Base-by-base conservation (phyloP, 2,797 vertebrate species). In the Eremophila alpestris region DNA sequence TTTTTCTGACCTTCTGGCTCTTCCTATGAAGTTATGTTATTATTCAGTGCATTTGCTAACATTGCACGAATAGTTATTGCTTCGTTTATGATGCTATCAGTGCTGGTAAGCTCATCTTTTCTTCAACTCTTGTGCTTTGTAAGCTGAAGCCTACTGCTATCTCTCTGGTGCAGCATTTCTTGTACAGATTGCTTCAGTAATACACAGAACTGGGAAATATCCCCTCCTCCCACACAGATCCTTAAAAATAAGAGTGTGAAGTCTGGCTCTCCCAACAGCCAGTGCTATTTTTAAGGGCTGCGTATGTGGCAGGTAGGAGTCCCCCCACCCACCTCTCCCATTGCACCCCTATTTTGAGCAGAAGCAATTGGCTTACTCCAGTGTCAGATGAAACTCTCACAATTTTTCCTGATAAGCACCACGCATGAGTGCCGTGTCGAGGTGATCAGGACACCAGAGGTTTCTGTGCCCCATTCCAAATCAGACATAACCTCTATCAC, bases 241-340 rank as follows among this genome's bases (percentile, higher is more conserved):
- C 94, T 95, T 91, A 93, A 94, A 96, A 96, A 96, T 94, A 97
- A 85, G 68, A 77, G 86, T 91, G 93, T 91, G 92, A 96, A 96
- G 89, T 93, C 94, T 95, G 95, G 87, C 90, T 95, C 89, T 97
- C 95, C 92, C 87, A 92, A 86, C 76, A 90, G 95, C 54, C 92
- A 89, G 8, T 11, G 29, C 87, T 97, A 93, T 95, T 94, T 95
- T 87, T 89, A 83, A 93, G 54, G 45, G 11, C 24, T 91, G 92
- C 21, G 12, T 95, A 94, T 92, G 92, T 92, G 89, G 71, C 87
- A 94, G 87, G 93, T 95, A 83, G 95, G 93, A 95, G 95, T 93
- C 69, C 92, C 90, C 83, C 78, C 90, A 75, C 92, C 93, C 92
- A 93, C 90, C 27, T 79, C 83, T 93, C 88, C 69, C 59, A 91